These are phyloP conservation scores for Threskiornis aethiopicus DNA, from an alignment of 2,797 vertebrate genomes.

Conservation along the genomic window DNA sequence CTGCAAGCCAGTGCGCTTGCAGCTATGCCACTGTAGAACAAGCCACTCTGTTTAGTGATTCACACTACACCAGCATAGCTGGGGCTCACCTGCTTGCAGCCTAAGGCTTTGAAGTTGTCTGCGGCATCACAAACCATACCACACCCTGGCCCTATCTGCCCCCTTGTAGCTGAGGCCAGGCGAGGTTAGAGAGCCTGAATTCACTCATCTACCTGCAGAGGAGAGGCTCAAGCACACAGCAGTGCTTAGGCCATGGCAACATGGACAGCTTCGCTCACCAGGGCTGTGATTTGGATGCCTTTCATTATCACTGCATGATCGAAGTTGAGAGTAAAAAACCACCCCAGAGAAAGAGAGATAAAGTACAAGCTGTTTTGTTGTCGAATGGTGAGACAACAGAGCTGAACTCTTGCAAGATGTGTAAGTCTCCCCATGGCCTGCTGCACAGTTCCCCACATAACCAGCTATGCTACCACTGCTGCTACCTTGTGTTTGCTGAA, in stretches of 20 bases:
- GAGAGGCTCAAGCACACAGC: neutral
- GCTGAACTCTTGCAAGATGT: neutral
- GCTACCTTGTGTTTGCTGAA: neutral
- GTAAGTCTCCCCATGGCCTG: neutral
- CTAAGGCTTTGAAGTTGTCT: neutral
- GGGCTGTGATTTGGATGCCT: neutral
- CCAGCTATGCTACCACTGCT: neutral
- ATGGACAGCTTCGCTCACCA: rapidly evolving
- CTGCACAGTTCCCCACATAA: neutral
- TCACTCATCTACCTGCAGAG: neutral
- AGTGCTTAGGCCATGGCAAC: neutral
- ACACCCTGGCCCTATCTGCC: neutral
- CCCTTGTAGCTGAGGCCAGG: neutral
- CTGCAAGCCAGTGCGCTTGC: neutral
- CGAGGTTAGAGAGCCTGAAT: neutral
- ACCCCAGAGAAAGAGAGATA: neutral
- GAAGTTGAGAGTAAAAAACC: neutral
- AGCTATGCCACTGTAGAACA: neutral
- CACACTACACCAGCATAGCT: neutral
- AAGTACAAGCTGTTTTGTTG: neutral
- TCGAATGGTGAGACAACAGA: neutral
- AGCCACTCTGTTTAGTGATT: neutral
- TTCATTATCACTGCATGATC: neutral
- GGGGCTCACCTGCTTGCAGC: neutral
- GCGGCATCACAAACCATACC: neutral